Evolutionary conservation across 2,888 invertebrate species (phyloP).

Genomic region (Lasioglossum pauxillum): DNA sequence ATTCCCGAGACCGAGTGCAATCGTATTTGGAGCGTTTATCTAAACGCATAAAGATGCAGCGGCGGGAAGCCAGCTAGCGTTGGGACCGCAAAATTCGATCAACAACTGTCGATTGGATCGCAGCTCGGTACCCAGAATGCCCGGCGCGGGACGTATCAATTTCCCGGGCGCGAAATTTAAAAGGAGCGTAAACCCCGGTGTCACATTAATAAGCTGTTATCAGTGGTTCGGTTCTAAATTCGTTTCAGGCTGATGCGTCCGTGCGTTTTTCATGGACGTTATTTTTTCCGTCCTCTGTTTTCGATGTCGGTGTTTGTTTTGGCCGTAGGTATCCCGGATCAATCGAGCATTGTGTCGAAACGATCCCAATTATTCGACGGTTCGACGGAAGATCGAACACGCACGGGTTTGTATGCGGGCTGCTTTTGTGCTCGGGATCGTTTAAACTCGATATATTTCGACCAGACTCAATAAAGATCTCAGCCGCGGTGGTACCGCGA

Average conservation of each 20-base stretch:
- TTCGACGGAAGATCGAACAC: conserved; percentile 54
- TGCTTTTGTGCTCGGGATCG: conserved; percentile 58
- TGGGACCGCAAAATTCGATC: conserved; percentile 19
- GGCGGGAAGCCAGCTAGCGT: background rate
- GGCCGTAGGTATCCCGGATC: background rate
- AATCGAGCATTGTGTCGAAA: conserved; percentile 46
- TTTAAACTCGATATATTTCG: conserved; percentile 68
- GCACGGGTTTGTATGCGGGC: background rate
- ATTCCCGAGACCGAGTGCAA: background rate
- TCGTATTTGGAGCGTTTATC: background rate
- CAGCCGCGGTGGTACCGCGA: conserved; percentile 69
- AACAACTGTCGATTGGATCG: conserved; percentile 10
- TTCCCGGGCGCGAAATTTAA: conserved; percentile 9
- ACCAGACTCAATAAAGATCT: conserved; percentile 73
- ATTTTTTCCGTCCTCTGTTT: conserved; percentile 2
- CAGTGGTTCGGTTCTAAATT: background rate
- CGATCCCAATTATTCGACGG: conserved; percentile 54
- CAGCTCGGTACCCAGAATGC: background rate
- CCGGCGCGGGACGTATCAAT: background rate
- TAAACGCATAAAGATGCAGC: background rate
- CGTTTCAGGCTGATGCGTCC: background rate
- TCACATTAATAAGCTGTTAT: conserved; percentile 17
- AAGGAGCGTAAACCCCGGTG: background rate
- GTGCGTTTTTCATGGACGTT: conserved; percentile 8
- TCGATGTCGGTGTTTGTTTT: background rate